phyloP scores from a whole-genome alignment of 2,113 vertebrate species.

The Cavia aperea region DNA sequence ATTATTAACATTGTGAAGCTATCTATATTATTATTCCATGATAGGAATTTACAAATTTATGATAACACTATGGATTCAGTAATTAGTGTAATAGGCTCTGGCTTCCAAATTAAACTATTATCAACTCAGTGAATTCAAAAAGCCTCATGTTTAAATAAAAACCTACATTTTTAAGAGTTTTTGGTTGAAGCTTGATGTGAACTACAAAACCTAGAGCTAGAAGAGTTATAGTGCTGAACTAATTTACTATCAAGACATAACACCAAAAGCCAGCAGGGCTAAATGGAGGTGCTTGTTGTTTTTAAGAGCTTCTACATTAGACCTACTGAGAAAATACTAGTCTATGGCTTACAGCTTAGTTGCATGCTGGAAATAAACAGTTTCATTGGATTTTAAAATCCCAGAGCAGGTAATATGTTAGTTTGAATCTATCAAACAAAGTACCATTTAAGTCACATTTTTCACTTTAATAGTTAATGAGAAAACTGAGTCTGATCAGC shows the following conservation, averaged over 20 bases:
- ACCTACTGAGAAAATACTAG: slow-evolving; percentile 58
- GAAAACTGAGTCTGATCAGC: background rate
- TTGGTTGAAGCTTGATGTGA: background rate
- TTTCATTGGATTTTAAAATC: slow-evolving; percentile 49
- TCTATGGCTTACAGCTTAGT: slow-evolving; percentile 35
- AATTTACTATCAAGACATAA: slow-evolving; percentile 25
- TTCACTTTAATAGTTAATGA: background rate
- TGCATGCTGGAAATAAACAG: slow-evolving; percentile 43
- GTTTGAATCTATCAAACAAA: slow-evolving; percentile 43
- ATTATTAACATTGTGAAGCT: background rate
- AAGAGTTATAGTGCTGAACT: slow-evolving; percentile 27
- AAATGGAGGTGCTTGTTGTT: background rate
- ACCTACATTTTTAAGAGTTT: background rate
- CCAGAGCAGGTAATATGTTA: slow-evolving; percentile 44
- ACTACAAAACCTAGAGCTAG: background rate
- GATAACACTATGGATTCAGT: background rate
- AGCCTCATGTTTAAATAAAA: background rate
- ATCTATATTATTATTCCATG: background rate
- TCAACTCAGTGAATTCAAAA: background rate
- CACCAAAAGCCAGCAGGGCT: slow-evolving; percentile 36
- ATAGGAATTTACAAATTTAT: background rate
- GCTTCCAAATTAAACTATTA: background rate
- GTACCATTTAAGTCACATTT: background rate
- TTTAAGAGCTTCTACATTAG: background rate
- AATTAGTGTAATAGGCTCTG: background rate